These are phyloP conservation scores for Apotomis capreana DNA, from an alignment of 2,888 invertebrate species.

Conservation along the genomic window DNA sequence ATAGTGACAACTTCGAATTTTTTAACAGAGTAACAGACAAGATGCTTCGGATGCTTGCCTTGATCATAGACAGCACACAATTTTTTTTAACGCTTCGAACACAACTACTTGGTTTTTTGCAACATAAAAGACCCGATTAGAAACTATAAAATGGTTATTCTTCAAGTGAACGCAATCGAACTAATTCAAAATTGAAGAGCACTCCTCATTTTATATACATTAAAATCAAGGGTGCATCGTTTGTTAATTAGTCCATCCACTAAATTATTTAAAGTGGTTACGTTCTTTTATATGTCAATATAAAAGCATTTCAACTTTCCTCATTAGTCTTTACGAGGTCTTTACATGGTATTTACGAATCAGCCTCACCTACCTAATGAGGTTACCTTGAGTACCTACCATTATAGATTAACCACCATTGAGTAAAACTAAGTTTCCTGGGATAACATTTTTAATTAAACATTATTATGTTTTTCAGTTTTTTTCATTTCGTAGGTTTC, in stretches of 20 bases:
- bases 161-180: not conserved
- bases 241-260: conserved; percentile 7
- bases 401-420: too few species aligned
- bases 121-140: not conserved
- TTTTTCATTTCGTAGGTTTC: too few species aligned
- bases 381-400: too few species aligned
- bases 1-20: conserved; percentile 18
- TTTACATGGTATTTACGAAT: too few species aligned
- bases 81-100: not conserved
- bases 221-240: not conserved
- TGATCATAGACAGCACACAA: conserved; percentile 18
- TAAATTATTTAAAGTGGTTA: not conserved
- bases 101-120: conserved; percentile 1
- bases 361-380: too few species aligned
- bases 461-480: too few species aligned
- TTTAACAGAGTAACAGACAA: not conserved
- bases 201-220: not conserved
- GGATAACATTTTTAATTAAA: too few species aligned
- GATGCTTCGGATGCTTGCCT: not conserved
- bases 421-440: too few species aligned
- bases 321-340: not conserved
- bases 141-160: not conserved
- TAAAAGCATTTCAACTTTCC: not conserved
- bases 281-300: not conserved
- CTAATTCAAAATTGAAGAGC: not conserved